A percentile compares a stretch with the other conserved stretches of the same genome.
phyloP scores from a whole-genome alignment of 2,888 invertebrate genomes.

The Cheilosia grossa region DNA sequence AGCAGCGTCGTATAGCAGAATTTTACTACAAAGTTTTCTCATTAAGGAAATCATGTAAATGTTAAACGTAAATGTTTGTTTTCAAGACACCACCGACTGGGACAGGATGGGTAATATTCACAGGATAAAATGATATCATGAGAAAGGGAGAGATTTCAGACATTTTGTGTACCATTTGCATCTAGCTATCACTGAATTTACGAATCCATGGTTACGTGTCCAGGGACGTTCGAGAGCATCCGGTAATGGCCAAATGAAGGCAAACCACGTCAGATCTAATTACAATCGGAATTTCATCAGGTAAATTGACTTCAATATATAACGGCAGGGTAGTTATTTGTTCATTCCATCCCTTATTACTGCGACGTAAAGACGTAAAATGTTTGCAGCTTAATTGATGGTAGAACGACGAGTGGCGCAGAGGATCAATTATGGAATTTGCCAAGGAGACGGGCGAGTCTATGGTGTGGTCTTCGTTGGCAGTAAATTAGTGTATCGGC shows the following conservation, averaged over 20 bases:
- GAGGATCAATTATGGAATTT: conserved; percentile 63
- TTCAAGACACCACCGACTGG: neutral
- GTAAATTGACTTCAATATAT: no score
- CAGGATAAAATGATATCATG: conserved; percentile 12
- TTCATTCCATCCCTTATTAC: conserved; percentile 11
- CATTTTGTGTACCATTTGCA: conserved; percentile 51
- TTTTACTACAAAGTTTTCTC: conserved; percentile 64
- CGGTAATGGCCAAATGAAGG: conserved; percentile 52
- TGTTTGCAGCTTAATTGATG: conserved; percentile 58
- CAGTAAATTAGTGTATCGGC: conserved; percentile 52
- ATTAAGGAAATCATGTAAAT: conserved; percentile 70
- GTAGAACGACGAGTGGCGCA: conserved; percentile 48
- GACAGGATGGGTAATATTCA: conserved; percentile 20
- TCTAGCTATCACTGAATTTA: conserved; percentile 14
- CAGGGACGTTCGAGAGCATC: conserved; percentile 33
- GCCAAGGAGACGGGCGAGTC: conserved; percentile 12
- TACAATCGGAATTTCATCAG: conserved; percentile 61
- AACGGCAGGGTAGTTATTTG: conserved; percentile 5
- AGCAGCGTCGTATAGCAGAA: conserved; percentile 4
- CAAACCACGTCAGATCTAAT: conserved; percentile 66
- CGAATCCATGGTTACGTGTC: conserved; percentile 16
- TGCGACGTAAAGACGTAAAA: conserved; percentile 34
- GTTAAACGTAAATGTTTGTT: conserved; percentile 64
- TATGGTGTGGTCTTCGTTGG: conserved; percentile 40
- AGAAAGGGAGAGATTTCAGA: neutral